Evolutionary conservation across 2,797 vertebrate genomes (phyloP), one percentile per base, ranked within the genome.

Genomic region (Pseudochirops cupreus): DNA sequence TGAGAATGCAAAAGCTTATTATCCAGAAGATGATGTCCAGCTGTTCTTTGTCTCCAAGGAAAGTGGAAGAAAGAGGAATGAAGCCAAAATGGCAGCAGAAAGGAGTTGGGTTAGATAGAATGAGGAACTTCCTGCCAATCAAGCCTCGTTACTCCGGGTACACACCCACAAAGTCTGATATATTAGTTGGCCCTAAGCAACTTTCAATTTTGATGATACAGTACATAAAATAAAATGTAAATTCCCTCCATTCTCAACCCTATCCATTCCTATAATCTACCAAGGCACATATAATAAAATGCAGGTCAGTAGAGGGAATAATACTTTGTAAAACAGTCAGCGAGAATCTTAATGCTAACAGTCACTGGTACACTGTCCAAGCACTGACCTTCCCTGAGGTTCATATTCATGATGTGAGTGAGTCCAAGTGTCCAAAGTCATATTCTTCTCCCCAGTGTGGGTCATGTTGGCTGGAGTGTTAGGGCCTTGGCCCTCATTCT

Each of bases 111-210:
- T 56, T 57, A 94, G 31, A 55, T 87, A 52, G 67, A 95, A 90
- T 33, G 93, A 95, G n/a, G 93, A 56, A 90, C 0, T 10, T 39
- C 89, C 58, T 93, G 93, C 29, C 56, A 91, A 89, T 93, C 9
- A 33, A 21, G 26, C 52, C 62, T 57, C 29, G 29, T 87, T 93
- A 95, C 13, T 33, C 46, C 90, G n/a, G 28, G 26, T 2, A 24
- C 2, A 26, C 6, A 16, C 50, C 53, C 50, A n/a, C n/a, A 89
- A 93, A 92, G 31, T 91, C 39, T 11, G 87, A 55, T 91, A 93
- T 93, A 46, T 91, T 90, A 87, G 74, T 94, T 95, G 46, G 5
- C 82, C 58, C 93, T 94, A 94, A 95, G 92, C 4, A 95, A 5
- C 31, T 94, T 74, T 55, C 57, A 21, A 92, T 50, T 91, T 28